A percentile compares a stretch with the other conserved stretches of the same genome.
Conservation (phyloP, 2,797 vertebrate species). For the Spheniscus humboldti region DNA sequence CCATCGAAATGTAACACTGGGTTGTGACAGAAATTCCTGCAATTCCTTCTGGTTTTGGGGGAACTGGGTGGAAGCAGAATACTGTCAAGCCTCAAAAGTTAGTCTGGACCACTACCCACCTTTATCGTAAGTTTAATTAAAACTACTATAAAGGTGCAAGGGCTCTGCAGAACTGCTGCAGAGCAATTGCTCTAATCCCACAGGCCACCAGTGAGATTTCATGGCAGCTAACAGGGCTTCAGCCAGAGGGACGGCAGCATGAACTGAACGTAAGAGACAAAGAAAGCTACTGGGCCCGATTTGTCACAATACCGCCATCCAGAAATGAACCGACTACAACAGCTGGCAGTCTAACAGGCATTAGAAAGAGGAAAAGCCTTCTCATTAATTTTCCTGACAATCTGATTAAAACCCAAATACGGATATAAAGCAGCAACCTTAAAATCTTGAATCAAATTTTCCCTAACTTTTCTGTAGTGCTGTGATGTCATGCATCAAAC, state of each 20-base stretch:
- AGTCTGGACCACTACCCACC: background rate
- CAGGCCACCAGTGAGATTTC: background rate
- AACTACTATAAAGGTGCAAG: background rate
- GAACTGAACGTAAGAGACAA: accelerated
- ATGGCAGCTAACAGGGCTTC: background rate
- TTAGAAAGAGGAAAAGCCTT: background rate
- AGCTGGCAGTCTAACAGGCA: background rate
- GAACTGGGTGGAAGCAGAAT: background rate
- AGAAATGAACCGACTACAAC: background rate
- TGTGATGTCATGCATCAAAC: background rate
- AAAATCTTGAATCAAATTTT: background rate
- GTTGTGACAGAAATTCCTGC: background rate
- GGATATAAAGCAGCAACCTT: background rate
- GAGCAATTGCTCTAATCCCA: background rate
- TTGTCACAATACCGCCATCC: background rate
- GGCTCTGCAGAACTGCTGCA: background rate
- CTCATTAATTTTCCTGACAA: background rate
- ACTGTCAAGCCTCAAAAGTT: background rate
- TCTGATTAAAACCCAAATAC: background rate
- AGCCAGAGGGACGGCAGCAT: background rate
- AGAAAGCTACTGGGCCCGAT: background rate
- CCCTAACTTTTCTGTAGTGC: background rate
- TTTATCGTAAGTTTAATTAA: background rate
- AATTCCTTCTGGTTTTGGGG: background rate
- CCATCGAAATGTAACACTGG: background rate